Evolutionary conservation across 2,888 invertebrate genomes (phyloP), one percentile per base, ranked within the genome.

Genomic region (Pelosia muscerda): DNA sequence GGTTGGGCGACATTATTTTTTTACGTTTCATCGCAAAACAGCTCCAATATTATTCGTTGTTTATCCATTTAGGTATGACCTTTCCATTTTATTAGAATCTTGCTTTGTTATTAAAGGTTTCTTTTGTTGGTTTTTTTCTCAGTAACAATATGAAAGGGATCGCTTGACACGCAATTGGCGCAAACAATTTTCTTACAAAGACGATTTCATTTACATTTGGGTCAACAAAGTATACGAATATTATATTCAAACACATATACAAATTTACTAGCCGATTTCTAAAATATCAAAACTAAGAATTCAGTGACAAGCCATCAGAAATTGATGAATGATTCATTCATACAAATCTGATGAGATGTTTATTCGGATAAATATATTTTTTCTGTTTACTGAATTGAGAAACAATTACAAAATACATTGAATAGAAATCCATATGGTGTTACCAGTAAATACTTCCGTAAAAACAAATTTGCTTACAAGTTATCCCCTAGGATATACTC

Each of bases 1-100:
- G 67, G 69, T 72, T 68, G 56, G 61, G 60, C 66, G 63, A 70
- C 61, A 67, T 69, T 68, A 64, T 65, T 60, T 42, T 60, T 28
- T 61, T 69, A 34, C n/a, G 54, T 56, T 22, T 22, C 53, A 49
- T 67, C 54, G 49, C 56, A 34, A 58, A 58, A 57, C 25, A 60
- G 38, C 38, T 58, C 9, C 59, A 49, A 42, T 63, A 34, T 63
- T 42, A 56, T 56, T 23, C 34, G 25, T 19, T 19, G 38, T 63
- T 63, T 63, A 63, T 63, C 63, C 56, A n/a, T 56, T 63, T 56
- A 25, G 34, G 34, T 25, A 28, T 54, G 62, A 55, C 56, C 23
- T 6, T 26, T 56, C 56, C 25, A 56, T 63, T 56, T 56, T 63
- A 56, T 63, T 63, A 63, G 55, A 13, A 63, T 63, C 25, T 38